phyloP scores from a whole-genome alignment of 2,113 vertebrate genomes.

The Raja brachyura region DNA sequence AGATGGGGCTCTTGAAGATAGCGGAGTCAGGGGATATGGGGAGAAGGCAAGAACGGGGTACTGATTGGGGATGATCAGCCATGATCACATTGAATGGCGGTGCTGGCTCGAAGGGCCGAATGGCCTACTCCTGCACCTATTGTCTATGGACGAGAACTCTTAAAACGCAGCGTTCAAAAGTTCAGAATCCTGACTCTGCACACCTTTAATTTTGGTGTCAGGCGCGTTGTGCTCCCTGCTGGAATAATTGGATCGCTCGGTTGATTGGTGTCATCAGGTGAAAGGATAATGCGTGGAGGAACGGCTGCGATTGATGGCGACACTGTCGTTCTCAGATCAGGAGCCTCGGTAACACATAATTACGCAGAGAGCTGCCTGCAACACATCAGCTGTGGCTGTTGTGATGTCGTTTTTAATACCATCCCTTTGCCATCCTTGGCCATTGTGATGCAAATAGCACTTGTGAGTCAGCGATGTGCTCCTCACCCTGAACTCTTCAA shows the following conservation, averaged over 20 bases:
- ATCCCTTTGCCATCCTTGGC: neutral
- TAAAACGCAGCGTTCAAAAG: slow-evolving; percentile 18
- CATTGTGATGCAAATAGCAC: neutral
- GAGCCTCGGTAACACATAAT: slow-evolving; percentile 24
- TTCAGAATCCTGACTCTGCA: slow-evolving; percentile 2
- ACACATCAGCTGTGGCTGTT: slow-evolving; percentile 21
- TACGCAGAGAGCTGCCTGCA: slow-evolving; percentile 2
- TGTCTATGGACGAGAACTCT: slow-evolving; percentile 12
- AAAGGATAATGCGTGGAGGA: slow-evolving; percentile 25
- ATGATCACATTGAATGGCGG: too few species aligned
- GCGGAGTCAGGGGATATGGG: too few species aligned
- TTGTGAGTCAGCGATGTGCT: neutral
- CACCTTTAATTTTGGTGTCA: slow-evolving; percentile 35
- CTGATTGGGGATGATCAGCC: too few species aligned
- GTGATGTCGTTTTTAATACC: slow-evolving; percentile 25
- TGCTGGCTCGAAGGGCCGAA: too few species aligned
- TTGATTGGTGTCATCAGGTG: slow-evolving; percentile 26
- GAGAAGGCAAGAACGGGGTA: too few species aligned
- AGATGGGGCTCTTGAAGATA: too few species aligned
- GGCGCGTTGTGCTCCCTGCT: neutral
- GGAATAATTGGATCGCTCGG: slow-evolving; percentile 18
- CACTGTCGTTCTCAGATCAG: neutral
- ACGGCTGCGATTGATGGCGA: neutral
- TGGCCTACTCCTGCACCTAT: too few species aligned
- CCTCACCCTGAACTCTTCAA: slow-evolving; percentile 16